A percentile compares a stretch with the other conserved stretches of the same genome.
phyloP scores from a whole-genome alignment of 2,797 vertebrate genomes.

The Poeciliopsis paucimaculata region DNA sequence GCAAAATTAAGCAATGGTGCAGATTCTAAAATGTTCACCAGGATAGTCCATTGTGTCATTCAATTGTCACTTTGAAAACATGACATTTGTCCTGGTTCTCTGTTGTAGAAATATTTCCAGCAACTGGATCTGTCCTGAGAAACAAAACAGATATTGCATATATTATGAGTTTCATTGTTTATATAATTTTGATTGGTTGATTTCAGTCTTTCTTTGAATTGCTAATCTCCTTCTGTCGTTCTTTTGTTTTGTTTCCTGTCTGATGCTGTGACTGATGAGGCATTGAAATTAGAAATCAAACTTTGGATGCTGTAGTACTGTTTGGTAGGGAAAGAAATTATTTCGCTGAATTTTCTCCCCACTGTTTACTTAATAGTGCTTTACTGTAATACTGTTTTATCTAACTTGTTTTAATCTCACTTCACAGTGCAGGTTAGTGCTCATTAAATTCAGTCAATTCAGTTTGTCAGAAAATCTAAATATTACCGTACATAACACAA shows the following conservation, averaged over 20 bases:
- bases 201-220: not conserved
- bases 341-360: too few relatives aligned
- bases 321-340: not conserved
- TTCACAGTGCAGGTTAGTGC: too few relatives aligned
- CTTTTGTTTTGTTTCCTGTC: not conserved
- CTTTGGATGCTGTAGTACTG: not conserved
- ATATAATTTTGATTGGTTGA: not conserved
- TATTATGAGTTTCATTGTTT: too few relatives aligned
- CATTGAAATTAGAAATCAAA: not conserved
- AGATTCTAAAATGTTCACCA: not conserved
- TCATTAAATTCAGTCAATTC: not conserved
- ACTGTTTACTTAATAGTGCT: too few relatives aligned
- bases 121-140: too few relatives aligned
- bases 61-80: not conserved
- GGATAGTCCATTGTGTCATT: not conserved
- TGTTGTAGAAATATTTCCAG: not conserved
- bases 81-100: not conserved
- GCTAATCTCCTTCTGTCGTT: too few relatives aligned
- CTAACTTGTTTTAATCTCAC: too few relatives aligned
- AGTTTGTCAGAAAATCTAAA: not conserved
- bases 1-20: slow-evolving; percentile 1
- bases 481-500: not conserved
- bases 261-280: not conserved
- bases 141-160: too few relatives aligned
- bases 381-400: too few relatives aligned